Percentiles rank a stretch among this genome's conserved stretches.
These are phyloP conservation scores for Cyphomyrmex costatus DNA, from an alignment of 1,140 invertebrate genomes.

Conservation along the genomic window DNA sequence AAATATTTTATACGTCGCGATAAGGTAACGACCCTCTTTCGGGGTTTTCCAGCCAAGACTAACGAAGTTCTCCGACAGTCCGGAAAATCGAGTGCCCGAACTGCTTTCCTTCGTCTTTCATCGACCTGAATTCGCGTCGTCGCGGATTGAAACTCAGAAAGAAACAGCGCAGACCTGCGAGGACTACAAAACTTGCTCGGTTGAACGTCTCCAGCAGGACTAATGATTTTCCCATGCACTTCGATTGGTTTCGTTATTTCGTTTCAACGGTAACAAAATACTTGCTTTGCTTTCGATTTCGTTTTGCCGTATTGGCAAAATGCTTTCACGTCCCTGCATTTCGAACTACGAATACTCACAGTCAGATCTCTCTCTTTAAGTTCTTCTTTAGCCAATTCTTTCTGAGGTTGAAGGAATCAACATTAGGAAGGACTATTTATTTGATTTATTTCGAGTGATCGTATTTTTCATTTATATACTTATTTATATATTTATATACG, in stretches of 20 bases:
- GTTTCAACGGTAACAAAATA: conserved; percentile 59
- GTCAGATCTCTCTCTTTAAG: conserved; percentile 1
- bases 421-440: background rate
- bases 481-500: too few relatives aligned
- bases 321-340: background rate
- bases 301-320: conserved; percentile 29
- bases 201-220: conserved; percentile 38
- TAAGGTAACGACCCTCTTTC: conserved; percentile 70
- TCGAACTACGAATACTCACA: background rate
- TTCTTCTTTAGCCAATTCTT: background rate
- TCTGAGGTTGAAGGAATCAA: background rate
- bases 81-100: conserved; percentile 71
- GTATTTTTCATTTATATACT: background rate
- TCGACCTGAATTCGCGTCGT: conserved; percentile 68
- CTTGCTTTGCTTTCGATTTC: conserved; percentile 38
- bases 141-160: conserved; percentile 66
- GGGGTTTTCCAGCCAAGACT: conserved; percentile 60
- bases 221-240: conserved; percentile 56
- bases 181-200: background rate
- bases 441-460: background rate
- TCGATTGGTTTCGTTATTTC: conserved; percentile 65
- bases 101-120: conserved; percentile 42
- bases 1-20: conserved; percentile 65
- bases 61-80: conserved; percentile 71
- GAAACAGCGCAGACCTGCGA: conserved; percentile 47